These are phyloP conservation scores for Ianthella basta DNA, from an alignment of 37 sponge, comb jelly and placozoan genomes.

Conservation along the genomic window DNA sequence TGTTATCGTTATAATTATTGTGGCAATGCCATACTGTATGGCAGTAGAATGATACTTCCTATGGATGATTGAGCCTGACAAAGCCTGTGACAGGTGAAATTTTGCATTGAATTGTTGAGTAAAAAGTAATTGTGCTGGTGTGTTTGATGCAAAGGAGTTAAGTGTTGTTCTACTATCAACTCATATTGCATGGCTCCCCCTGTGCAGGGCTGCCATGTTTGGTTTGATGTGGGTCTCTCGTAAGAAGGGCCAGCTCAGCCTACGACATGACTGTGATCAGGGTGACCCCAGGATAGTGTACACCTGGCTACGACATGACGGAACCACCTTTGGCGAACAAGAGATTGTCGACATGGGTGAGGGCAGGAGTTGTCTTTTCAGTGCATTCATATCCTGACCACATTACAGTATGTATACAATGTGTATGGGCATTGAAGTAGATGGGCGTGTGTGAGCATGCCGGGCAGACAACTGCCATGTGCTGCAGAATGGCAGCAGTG, in stretches of 20 bases:
- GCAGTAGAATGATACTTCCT: no score
- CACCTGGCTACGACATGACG: conserved; percentile 82
- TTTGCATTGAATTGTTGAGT: no score
- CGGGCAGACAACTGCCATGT: no score
- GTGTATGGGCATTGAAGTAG: conserved; percentile 33
- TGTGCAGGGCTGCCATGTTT: conserved; percentile 50
- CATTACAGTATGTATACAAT: background rate
- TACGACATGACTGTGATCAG: conserved; percentile 83
- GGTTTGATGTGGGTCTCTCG: conserved; percentile 75
- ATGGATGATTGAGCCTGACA: no score
- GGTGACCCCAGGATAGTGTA: conserved; percentile 55
- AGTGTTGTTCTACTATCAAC: no score
- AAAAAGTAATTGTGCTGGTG: no score
- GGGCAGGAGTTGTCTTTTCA: no score
- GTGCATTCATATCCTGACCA: background rate
- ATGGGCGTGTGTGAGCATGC: conserved; percentile 42
- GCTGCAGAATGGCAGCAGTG: no score
- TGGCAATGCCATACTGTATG: no score
- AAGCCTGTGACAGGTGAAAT: no score
- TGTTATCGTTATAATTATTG: no score
- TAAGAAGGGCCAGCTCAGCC: conserved; percentile 10
- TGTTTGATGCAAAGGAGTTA: no score
- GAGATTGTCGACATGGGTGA: conserved; percentile 69
- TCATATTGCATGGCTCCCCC: background rate
- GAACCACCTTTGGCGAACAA: conserved; percentile 72